Evolutionary conservation across 2,888 invertebrate genomes (phyloP).

Genomic region (Omphaloscelis lunosa): DNA sequence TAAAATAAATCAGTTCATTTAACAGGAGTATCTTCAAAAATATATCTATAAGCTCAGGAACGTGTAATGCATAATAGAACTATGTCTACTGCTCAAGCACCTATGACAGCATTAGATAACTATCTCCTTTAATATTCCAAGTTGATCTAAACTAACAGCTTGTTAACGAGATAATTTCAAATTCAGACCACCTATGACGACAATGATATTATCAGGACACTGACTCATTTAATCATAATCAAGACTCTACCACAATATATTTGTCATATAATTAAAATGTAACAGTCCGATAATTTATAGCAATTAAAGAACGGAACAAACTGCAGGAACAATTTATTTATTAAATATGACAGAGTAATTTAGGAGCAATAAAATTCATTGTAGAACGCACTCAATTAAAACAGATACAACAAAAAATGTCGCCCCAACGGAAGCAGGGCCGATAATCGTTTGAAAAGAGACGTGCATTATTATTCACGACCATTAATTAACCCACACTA

Average conservation of each 20-base stretch:
- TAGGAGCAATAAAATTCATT: slow-evolving; percentile 50
- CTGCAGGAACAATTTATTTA: slow-evolving; percentile 54
- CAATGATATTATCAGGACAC: slow-evolving; percentile 56
- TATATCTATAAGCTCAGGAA: neutral
- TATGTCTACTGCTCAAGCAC: neutral
- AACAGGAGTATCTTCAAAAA: neutral
- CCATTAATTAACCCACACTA: slow-evolving; percentile 89
- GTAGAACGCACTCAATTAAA: slow-evolving; percentile 56
- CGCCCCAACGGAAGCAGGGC: slow-evolving; percentile 67
- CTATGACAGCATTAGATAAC: slow-evolving; percentile 9
- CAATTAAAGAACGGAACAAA: slow-evolving; percentile 51
- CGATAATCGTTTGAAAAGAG: slow-evolving; percentile 71
- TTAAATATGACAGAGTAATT: slow-evolving; percentile 52
- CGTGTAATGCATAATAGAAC: neutral
- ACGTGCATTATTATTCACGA: slow-evolving; percentile 75
- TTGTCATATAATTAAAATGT: slow-evolving; percentile 54
- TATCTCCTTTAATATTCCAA: slow-evolving; percentile 41
- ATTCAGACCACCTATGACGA: slow-evolving; percentile 62
- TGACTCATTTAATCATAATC: slow-evolving; percentile 45
- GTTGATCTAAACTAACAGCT: slow-evolving; percentile 40
- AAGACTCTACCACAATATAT: slow-evolving; percentile 45
- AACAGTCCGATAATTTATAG: slow-evolving; percentile 49
- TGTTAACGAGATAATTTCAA: slow-evolving; percentile 48
- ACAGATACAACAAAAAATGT: slow-evolving; percentile 60
- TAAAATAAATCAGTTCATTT: neutral